Evolutionary conservation across 2,888 invertebrate species (phyloP).

Genomic region (Andrena haemorrhoa): DNA sequence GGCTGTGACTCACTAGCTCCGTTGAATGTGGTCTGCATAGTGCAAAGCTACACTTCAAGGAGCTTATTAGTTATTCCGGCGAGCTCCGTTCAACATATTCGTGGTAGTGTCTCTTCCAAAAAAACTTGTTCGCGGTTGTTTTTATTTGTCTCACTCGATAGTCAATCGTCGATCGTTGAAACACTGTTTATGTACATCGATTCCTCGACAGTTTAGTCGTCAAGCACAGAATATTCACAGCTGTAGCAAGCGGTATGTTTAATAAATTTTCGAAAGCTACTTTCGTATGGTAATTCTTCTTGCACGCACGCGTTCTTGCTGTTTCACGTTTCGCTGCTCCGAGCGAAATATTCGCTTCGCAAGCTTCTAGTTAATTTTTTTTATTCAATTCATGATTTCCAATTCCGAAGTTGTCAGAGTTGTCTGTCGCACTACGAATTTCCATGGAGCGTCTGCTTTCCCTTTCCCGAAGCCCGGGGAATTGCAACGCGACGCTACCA

Average conservation of each 20-base stretch:
- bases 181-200: neutral
- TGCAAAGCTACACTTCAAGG: neutral
- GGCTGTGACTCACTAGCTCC: conserved; percentile 8
- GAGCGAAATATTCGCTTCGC: no score
- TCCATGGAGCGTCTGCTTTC: neutral
- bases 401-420: neutral
- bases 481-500: neutral
- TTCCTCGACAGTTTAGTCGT: neutral
- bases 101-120: neutral
- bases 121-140: neutral
- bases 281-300: no score
- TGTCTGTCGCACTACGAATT: neutral
- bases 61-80: neutral
- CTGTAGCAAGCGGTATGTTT: no score
- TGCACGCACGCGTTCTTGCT: no score
- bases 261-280: no score
- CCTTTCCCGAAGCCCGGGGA: neutral
- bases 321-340: no score
- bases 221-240: no score
- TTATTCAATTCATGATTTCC: neutral
- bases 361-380: no score
- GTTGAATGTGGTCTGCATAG: neutral
- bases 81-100: neutral
- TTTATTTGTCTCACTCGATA: neutral
- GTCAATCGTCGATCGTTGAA: neutral